Base-by-base conservation (phyloP, 2,113 vertebrate genomes). In the Pelobates fuscus region DNA sequence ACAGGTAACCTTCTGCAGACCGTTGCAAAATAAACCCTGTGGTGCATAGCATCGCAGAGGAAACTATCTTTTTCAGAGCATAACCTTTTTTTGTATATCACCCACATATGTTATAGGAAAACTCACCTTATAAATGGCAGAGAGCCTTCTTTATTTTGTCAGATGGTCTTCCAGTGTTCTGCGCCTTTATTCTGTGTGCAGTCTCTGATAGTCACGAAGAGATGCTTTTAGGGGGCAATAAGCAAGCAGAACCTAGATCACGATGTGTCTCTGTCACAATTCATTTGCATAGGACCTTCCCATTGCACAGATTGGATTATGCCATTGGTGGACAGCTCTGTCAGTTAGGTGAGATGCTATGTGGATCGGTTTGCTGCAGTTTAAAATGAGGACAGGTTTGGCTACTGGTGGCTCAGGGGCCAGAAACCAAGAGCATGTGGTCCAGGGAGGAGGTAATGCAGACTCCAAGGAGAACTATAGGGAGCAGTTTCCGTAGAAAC, bases 231-330 rank as follows among this genome's bases (percentile, higher is more conserved):
- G 73, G 72, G 72, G 65, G 41, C 65, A 77, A 46, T 52, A 68
- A 68, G 58, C 59, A 68, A 68, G 58, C 64, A 77, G 24, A 77
- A 68, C 57, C 64, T 68, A 41, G 73, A 77, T 77, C 73, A 77
- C 73, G 55, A 77, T 75, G 72, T 61, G 59, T 77, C 64, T 21
- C 55, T 60, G 55, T 77, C 64, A 67, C 60, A 63, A 8, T 24
- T 77, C 41, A 68, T 67, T 77, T 52, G 43, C 73, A 68, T 77
- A 77, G 20, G 37, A 57, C 64, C 57, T 27, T 14, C 73, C 73
- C 37, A 21, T 11, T 29, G 29, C 14, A 37, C 14, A 37, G 25
- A 77, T 25, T 61, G 59, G 64, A 26, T 52, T 26, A 25, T 37
- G n/a, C 46, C 25, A 77, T 68, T 77, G 73, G 65, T 77, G 37